A percentile compares a stretch with the other conserved stretches of the same genome.
Conservation (phyloP, 2,113 vertebrate species). For the Rhipidura dahli region DNA sequence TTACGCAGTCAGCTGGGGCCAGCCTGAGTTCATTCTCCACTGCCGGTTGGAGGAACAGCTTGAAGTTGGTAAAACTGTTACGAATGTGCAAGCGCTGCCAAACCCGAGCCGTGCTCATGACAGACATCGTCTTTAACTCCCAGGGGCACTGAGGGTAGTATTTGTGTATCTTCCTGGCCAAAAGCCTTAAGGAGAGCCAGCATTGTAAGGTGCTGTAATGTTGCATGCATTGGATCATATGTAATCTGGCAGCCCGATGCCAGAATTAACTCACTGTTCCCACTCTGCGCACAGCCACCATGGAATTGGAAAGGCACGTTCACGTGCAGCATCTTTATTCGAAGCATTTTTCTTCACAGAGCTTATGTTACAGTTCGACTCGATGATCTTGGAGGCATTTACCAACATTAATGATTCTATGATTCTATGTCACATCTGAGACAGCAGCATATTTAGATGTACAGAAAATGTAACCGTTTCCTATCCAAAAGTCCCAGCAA, state of each 20-base stretch:
- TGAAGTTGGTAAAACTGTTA: conserved; percentile 47
- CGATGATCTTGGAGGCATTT: not conserved
- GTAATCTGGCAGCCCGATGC: not conserved
- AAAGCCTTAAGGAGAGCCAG: not conserved
- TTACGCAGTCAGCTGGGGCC: conserved; percentile 22
- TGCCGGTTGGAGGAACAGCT: conserved; percentile 18
- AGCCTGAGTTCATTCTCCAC: conserved; percentile 10
- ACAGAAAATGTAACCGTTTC: not conserved
- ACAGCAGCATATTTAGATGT: not conserved
- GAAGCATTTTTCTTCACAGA: not conserved
- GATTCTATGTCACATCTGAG: not conserved
- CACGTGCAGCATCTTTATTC: not conserved
- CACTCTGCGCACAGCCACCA: not conserved
- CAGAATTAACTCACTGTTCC: conserved; percentile 6
- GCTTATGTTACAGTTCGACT: not conserved
- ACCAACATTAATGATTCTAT: not conserved
- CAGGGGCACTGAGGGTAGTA: not conserved
- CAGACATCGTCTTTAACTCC: not conserved
- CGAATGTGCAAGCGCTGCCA: not conserved
- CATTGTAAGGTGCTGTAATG: not conserved
- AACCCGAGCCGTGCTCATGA: not conserved
- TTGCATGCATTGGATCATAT: not conserved
- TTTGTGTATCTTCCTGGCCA: not conserved
- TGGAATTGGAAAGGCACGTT: not conserved
- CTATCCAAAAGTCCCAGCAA: not conserved